These are phyloP conservation scores for Mystacornis crossleyi DNA, from an alignment of 2,113 vertebrate genomes.

Conservation along the genomic window DNA sequence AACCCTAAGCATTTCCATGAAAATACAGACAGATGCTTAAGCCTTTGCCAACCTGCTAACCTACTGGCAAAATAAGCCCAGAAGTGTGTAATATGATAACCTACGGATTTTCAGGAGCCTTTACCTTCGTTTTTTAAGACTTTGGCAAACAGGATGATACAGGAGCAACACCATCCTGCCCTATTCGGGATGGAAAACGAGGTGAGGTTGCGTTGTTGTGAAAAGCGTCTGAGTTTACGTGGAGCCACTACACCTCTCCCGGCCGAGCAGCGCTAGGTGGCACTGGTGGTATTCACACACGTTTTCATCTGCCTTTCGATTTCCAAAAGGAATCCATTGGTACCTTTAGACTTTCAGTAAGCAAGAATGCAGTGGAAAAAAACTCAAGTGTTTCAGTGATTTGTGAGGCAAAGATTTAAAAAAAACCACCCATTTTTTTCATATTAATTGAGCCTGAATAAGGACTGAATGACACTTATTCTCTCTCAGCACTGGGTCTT, in stretches of 20 bases:
- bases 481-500: background rate
- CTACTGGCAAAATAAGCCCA: background rate
- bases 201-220: background rate
- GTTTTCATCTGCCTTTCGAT: no score
- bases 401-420: slow-evolving; percentile 1
- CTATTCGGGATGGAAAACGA: background rate
- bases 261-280: slow-evolving; percentile 61
- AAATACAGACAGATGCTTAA: background rate
- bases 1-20: background rate
- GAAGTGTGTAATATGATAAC: background rate
- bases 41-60: background rate
- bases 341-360: slow-evolving; percentile 11
- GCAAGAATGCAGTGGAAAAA: slow-evolving; percentile 45
- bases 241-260: fast-evolving
- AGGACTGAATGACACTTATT: background rate
- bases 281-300: slow-evolving; percentile 64
- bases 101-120: background rate
- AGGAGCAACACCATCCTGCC: background rate
- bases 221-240: background rate
- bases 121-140: background rate
- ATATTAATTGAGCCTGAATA: background rate
- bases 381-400: slow-evolving; percentile 26
- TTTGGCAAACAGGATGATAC: background rate
- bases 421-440: background rate
- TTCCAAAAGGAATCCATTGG: background rate